Evolutionary conservation across 1,140 invertebrate species (phyloP).

Genomic region (Helicoverpa zea): DNA sequence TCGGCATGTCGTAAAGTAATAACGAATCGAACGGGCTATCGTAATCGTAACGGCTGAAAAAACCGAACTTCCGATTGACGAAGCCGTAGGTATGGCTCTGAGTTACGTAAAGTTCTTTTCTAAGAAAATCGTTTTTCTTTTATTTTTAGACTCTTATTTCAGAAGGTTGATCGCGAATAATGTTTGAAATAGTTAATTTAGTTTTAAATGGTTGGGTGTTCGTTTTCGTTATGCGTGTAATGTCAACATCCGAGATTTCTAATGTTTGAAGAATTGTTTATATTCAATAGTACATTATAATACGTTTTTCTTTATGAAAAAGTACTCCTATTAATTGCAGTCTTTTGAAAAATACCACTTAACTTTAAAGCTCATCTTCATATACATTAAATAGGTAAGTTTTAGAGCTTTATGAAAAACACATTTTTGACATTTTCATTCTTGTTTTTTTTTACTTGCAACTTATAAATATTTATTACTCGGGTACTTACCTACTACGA

Average conservation of each 20-base stretch:
- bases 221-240: not conserved
- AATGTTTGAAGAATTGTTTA: too few species aligned
- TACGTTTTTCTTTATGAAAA: too few species aligned
- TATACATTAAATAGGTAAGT: too few species aligned
- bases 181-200: conserved; percentile 22
- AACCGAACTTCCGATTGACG: conserved; percentile 39
- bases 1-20: conserved; percentile 56
- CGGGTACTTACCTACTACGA: too few species aligned
- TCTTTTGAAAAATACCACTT: too few species aligned
- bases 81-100: conserved; percentile 33
- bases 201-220: not conserved
- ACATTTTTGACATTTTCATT: too few species aligned
- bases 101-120: conserved; percentile 50
- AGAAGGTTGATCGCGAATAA: not conserved
- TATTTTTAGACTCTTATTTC: conserved; percentile 34
- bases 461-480: too few species aligned
- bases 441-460: too few species aligned
- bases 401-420: too few species aligned
- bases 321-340: too few species aligned
- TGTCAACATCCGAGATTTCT: not conserved
- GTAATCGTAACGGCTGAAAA: conserved; percentile 48
- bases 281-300: too few species aligned
- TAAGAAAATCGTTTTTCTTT: conserved; percentile 24
- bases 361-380: too few species aligned
- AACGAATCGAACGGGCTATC: conserved; percentile 53